Evolutionary conservation across 2,113 vertebrate species (phyloP).

Genomic region (Ophiodon elongatus): DNA sequence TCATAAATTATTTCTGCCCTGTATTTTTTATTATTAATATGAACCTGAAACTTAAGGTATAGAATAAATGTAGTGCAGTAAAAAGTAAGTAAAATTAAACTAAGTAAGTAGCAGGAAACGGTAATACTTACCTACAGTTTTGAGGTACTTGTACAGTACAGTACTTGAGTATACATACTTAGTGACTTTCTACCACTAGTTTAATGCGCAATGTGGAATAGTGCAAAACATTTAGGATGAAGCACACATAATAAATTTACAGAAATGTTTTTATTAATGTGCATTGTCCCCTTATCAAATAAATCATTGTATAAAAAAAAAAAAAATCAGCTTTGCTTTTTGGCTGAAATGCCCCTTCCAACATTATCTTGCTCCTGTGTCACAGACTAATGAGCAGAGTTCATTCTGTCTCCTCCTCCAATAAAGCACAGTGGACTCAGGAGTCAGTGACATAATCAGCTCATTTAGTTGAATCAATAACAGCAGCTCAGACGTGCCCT

Average conservation of each 20-base stretch:
- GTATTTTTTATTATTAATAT: too few species aligned
- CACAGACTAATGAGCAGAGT: slow-evolving; percentile 44
- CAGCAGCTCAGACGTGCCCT: slow-evolving; percentile 37
- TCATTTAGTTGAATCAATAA: slow-evolving; percentile 64
- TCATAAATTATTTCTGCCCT: background rate
- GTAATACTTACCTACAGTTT: background rate
- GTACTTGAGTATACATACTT: background rate
- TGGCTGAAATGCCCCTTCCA: slow-evolving; percentile 8
- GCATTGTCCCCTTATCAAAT: too few species aligned
- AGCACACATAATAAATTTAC: background rate
- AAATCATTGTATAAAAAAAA: too few species aligned
- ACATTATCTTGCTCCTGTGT: slow-evolving; percentile 3
- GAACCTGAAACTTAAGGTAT: background rate
- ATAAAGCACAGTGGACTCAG: slow-evolving; percentile 27
- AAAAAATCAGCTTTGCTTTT: slow-evolving; percentile 11
- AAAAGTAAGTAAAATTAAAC: background rate
- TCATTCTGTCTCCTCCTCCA: slow-evolving; percentile 17
- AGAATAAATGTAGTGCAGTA: background rate
- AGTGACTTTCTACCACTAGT: background rate
- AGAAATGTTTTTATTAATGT: too few species aligned
- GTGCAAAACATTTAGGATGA: background rate
- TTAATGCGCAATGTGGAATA: background rate
- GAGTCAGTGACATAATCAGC: slow-evolving; percentile 48
- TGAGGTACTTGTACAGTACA: background rate
- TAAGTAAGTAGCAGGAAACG: background rate